Evolutionary conservation across 2,888 invertebrate species (phyloP).

Genomic region (Ptilodon capucinus): DNA sequence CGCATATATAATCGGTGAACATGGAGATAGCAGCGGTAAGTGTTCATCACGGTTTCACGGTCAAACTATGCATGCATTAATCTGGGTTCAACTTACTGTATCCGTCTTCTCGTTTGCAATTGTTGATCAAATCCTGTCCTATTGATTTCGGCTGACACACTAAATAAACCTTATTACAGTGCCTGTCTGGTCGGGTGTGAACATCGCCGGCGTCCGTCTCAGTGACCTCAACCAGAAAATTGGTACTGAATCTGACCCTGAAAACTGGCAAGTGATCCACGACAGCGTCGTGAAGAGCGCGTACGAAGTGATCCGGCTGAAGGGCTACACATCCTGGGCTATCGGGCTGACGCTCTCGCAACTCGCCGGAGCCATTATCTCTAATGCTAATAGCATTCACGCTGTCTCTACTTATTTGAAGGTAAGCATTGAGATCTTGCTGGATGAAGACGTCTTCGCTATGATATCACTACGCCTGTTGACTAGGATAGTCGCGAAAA

Average conservation of each 20-base stretch:
- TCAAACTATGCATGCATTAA: too few relatives aligned
- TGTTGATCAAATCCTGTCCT: too few relatives aligned
- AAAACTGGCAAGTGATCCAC: slow-evolving; percentile 91
- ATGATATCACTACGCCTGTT: too few relatives aligned
- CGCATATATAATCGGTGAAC: slow-evolving; percentile 97
- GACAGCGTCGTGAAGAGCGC: slow-evolving; percentile 91
- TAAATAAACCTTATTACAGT: slow-evolving; percentile 72
- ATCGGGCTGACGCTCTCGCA: slow-evolving; percentile 91
- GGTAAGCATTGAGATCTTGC: slow-evolving; percentile 66
- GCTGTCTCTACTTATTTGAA: slow-evolving; percentile 90
- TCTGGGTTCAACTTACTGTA: too few relatives aligned
- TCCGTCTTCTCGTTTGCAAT: too few relatives aligned
- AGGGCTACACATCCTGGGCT: slow-evolving; percentile 96
- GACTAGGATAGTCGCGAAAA: too few relatives aligned
- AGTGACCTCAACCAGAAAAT: slow-evolving; percentile 89
- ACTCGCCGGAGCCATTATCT: slow-evolving; percentile 86
- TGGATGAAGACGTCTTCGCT: too few relatives aligned
- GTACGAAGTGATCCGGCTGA: slow-evolving; percentile 92
- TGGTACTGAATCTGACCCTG: slow-evolving; percentile 88
- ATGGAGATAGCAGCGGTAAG: slow-evolving; percentile 93
- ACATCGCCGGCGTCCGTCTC: slow-evolving; percentile 93
- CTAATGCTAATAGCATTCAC: slow-evolving; percentile 88
- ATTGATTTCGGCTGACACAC: too few relatives aligned
- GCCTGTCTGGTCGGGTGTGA: slow-evolving; percentile 96
- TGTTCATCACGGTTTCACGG: not conserved